phyloP scores from a whole-genome alignment of 2,888 invertebrate species.

The Aricia artaxerxes region DNA sequence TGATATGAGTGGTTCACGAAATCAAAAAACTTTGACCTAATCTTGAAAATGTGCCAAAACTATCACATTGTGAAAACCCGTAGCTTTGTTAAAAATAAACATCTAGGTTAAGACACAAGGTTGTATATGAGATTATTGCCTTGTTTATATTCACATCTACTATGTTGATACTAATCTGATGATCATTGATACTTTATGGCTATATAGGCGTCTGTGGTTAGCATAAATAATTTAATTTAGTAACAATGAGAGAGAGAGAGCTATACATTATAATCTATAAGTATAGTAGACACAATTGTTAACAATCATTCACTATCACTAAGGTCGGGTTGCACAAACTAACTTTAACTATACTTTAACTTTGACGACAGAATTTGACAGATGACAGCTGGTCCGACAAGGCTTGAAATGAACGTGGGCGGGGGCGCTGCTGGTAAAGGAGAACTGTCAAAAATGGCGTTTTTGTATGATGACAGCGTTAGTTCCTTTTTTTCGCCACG shows the following conservation, averaged over 20 bases:
- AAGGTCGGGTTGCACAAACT: too few relatives aligned
- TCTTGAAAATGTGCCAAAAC: conserved; percentile 23
- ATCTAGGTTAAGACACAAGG: conserved; percentile 23
- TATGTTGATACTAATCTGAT: neutral
- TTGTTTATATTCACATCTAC: neutral
- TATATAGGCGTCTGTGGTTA: conserved; percentile 5
- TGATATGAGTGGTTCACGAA: conserved; percentile 4
- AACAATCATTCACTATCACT: too few relatives aligned
- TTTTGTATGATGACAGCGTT: too few relatives aligned
- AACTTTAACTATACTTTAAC: too few relatives aligned
- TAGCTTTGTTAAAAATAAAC: conserved; percentile 17
- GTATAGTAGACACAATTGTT: too few relatives aligned
- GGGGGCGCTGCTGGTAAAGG: too few relatives aligned
- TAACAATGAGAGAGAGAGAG: neutral
- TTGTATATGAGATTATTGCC: neutral
- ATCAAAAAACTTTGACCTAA: conserved; percentile 1
- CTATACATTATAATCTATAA: neutral
- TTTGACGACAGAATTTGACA: too few relatives aligned
- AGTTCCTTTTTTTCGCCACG: too few relatives aligned
- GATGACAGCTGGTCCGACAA: too few relatives aligned
- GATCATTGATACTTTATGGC: conserved; percentile 4
- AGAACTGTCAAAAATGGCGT: too few relatives aligned
- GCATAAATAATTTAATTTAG: conserved; percentile 12
- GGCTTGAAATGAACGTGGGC: too few relatives aligned
- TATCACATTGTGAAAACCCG: conserved; percentile 14